These are phyloP conservation scores for Chrosomus eos DNA, from an alignment of 2,797 vertebrate species.

Conservation along the genomic window DNA sequence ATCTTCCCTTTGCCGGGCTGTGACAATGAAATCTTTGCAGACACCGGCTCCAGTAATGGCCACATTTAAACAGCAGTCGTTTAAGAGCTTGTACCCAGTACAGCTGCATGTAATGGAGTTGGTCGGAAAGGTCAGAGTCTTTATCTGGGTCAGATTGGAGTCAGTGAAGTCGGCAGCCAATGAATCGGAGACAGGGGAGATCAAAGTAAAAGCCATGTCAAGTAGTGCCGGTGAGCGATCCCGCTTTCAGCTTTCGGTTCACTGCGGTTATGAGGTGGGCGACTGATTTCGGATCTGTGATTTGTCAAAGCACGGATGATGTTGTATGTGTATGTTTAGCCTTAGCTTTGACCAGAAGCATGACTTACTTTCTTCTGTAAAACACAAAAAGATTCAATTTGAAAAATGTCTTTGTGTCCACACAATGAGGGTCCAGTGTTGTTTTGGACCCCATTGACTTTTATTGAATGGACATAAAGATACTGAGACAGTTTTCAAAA, in stretches of 20 bases:
- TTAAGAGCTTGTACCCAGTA: constrained; percentile 60
- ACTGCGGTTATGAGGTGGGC: constrained; percentile 3
- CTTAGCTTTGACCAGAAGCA: neutral
- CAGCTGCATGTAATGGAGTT: constrained; percentile 55
- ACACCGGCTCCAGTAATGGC: constrained; percentile 59
- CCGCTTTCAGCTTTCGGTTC: constrained; percentile 8
- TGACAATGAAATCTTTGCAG: constrained; percentile 49
- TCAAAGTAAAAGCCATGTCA: constrained; percentile 57
- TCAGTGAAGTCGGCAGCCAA: constrained; percentile 56
- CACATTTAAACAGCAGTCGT: constrained; percentile 50
- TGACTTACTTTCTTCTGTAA: neutral
- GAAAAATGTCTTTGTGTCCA: neutral
- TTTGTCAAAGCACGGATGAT: neutral
- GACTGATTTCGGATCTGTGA: constrained; percentile 10
- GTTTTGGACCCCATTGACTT: neutral
- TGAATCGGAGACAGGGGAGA: constrained; percentile 58
- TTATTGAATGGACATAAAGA: neutral
- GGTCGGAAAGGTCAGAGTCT: constrained; percentile 58
- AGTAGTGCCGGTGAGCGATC: constrained; percentile 42
- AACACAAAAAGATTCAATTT: neutral
- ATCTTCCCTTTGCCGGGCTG: constrained; percentile 43
- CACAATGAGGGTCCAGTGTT: neutral
- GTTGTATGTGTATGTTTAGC: neutral
- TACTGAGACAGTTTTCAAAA: too few species aligned
- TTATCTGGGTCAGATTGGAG: constrained; percentile 62